These are phyloP conservation scores for Rhinopomastus cyanomelas DNA, from an alignment of 2,113 vertebrate species.

Conservation along the genomic window DNA sequence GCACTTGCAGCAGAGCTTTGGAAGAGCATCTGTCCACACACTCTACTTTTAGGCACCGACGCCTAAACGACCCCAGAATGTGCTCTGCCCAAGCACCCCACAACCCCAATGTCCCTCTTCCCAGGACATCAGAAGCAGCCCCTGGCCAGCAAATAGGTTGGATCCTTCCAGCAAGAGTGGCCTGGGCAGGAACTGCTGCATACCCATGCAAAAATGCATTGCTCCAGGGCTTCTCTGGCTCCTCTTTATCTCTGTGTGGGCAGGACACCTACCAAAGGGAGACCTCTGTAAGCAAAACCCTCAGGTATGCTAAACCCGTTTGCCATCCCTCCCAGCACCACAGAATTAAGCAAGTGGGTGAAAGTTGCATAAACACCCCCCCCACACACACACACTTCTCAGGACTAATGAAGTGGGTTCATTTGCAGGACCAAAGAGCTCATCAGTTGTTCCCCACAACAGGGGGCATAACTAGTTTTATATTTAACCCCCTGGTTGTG, in stretches of 20 bases:
- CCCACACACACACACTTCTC: background rate
- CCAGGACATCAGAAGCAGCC: background rate
- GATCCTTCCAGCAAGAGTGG: conserved; percentile 17
- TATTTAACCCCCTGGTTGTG: background rate
- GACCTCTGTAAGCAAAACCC: conserved; percentile 2
- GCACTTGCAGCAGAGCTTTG: background rate
- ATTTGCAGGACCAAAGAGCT: background rate
- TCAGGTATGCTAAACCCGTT: conserved; percentile 25
- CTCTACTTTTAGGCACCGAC: background rate
- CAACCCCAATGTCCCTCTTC: background rate
- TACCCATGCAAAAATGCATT: conserved; percentile 63
- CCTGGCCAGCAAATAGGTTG: background rate
- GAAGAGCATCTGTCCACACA: background rate
- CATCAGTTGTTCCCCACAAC: background rate
- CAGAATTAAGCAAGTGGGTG: background rate
- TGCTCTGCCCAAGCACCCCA: background rate
- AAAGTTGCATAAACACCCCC: background rate
- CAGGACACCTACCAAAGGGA: background rate
- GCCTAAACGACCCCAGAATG: background rate
- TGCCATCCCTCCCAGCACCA: background rate
- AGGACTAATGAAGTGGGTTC: background rate
- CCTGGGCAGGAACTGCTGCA: conserved; percentile 51
- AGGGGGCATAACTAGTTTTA: background rate
- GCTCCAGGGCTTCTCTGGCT: conserved; percentile 50
- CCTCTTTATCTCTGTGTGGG: conserved; percentile 10